Percentiles rank a stretch among this genome's conserved stretches.
Evolutionary conservation across 2,113 vertebrate species (phyloP).

Genomic region (Cynocephalus volans): DNA sequence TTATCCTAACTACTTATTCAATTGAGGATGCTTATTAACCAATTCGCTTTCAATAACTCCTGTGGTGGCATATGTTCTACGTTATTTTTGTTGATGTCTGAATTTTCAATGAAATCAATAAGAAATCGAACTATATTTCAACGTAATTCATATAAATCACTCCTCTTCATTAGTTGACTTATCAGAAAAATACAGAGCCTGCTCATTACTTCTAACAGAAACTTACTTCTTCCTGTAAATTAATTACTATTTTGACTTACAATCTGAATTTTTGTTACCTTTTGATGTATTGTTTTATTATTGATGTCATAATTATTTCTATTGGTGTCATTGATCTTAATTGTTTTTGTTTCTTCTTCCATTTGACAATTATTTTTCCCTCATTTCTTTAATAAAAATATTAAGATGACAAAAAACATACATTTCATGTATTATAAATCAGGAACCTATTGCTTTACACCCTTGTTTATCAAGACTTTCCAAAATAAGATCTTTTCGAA

Average conservation of each 20-base stretch:
- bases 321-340: not conserved
- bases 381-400: not conserved
- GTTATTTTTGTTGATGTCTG: not conserved
- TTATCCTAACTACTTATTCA: not conserved
- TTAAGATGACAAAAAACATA: constrained; percentile 28
- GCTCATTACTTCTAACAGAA: not conserved
- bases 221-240: not conserved
- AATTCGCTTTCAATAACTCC: not conserved
- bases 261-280: not conserved
- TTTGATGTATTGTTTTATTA: not conserved
- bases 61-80: not conserved
- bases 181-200: constrained; percentile 14
- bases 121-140: constrained; percentile 6
- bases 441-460: not conserved
- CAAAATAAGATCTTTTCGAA: not conserved
- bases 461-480: not conserved
- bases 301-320: not conserved
- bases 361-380: not conserved
- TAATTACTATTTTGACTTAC: constrained; percentile 12
- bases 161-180: constrained; percentile 2
- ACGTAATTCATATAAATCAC: not conserved
- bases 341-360: not conserved
- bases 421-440: not conserved
- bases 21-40: not conserved
- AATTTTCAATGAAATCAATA: constrained; percentile 1